Base-by-base conservation (phyloP, 2,113 vertebrate species). In the Aegithalos caudatus region DNA sequence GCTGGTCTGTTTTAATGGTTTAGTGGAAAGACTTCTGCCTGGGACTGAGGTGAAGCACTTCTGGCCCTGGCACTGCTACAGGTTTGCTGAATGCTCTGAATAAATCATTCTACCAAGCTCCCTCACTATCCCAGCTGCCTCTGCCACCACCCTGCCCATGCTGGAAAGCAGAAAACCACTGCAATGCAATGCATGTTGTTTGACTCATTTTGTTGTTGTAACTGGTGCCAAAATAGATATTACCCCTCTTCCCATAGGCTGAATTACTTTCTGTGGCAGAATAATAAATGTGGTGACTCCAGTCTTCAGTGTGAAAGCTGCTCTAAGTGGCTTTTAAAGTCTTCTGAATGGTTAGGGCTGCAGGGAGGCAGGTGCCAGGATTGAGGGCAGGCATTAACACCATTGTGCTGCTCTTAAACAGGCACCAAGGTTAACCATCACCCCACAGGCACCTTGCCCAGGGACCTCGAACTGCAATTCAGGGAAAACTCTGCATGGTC, bases 371-470 rank as follows among this genome's bases (percentile, higher is more conserved):
- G 56, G 82, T 88, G 76, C 64, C 38, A 70, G 42, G n/a, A 23
- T 4, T 51, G 48, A 86, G 76, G 35, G 44, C 61, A 94, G 56
- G 15, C 48, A 90, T 95, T 93, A 92, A 69, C 88, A 44, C 50
- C 35, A 9, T 4, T 37, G 24, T 74, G 60, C 29, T 83, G 42
- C 71, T 73, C 89, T 86, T 66, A 62, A 80, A n/a, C 0, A 4
- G 82, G 67, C 62, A 40, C n/a, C 17, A 25, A 22, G 48, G 91
- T 93, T 92, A 95, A 94, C 88, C 77, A 86, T 81, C 88, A 86
- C 73, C 67, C 38, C 57, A n/a, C 19, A 8, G 67, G 82, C 33
- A 90, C 45, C 50, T 58, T 81, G 81, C 87, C 92, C 73, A 31
- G 44, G n/a, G 61, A 56, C 92, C 80, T 88, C 67, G 77, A 88